Conservation (phyloP, 1,140 invertebrate species). For the Callitettix versicolor region DNA sequence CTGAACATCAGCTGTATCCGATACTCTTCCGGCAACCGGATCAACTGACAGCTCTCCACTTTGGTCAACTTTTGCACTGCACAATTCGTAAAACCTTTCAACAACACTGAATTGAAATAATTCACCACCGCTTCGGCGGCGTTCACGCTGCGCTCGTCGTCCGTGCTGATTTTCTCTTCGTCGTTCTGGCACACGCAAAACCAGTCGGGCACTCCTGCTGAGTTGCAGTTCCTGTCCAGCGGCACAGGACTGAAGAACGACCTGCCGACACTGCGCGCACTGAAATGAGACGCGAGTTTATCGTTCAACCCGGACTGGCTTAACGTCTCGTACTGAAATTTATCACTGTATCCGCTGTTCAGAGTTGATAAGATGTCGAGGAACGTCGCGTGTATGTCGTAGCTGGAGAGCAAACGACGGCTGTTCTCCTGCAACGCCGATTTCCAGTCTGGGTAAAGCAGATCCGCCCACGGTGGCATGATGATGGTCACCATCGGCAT, state of each 20-base stretch:
- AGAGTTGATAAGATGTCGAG: constrained; percentile 14
- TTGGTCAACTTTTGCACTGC: constrained; percentile 13
- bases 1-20: constrained; percentile 19
- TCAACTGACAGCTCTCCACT: constrained; percentile 17
- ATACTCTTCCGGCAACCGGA: constrained; percentile 2
- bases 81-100: constrained; percentile 47
- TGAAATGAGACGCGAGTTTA: constrained; percentile 22
- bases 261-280: constrained; percentile 13
- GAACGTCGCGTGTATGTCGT: constrained; percentile 33
- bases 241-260: constrained; percentile 29
- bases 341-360: background rate
- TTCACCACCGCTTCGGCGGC: constrained; percentile 44
- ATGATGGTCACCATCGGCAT: constrained; percentile 43
- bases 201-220: constrained; percentile 36
- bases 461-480: constrained; percentile 36
- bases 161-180: constrained; percentile 14
- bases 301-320: constrained; percentile 32
- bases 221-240: constrained; percentile 34
- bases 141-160: constrained; percentile 20
- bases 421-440: constrained; percentile 36
- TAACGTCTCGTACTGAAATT: constrained; percentile 32
- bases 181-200: constrained; percentile 38
- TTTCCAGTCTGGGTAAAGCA: constrained; percentile 31
- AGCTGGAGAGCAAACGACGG: constrained; percentile 33
- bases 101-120: constrained; percentile 46